A percentile compares a stretch with the other conserved stretches of the same genome.
Conservation (phyloP, 2,888 invertebrate species). For the Himalopsyche japonica region DNA sequence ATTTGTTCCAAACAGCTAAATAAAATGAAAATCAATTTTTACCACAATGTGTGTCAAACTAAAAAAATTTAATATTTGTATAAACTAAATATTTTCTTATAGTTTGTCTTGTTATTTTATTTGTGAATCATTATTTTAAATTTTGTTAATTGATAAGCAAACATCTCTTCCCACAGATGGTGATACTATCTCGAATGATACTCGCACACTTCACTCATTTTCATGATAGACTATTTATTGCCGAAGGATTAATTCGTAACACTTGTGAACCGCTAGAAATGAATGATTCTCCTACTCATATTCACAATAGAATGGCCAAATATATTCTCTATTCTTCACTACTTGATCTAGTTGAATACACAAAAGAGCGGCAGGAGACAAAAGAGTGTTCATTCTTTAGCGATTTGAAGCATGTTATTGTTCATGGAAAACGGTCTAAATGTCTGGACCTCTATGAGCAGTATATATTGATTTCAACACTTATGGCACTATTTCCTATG, state of each 20-base stretch:
- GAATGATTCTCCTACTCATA: slow-evolving; percentile 9
- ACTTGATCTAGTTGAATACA: slow-evolving; percentile 10
- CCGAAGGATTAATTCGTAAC: slow-evolving; percentile 7
- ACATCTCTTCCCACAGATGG: slow-evolving; percentile 10
- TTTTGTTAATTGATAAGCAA: not conserved
- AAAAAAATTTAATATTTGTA: not conserved
- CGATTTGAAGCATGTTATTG: slow-evolving; percentile 10
- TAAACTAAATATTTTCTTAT: not conserved
- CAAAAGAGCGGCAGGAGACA: not conserved
- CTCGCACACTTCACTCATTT: slow-evolving; percentile 14
- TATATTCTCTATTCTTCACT: slow-evolving; percentile 12
- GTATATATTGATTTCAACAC: slow-evolving; percentile 20
- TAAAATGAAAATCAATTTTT: too few relatives aligned
- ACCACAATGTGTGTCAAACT: too few relatives aligned
- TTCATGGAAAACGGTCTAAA: not conserved
- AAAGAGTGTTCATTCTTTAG: not conserved
- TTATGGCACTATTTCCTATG: slow-evolving; percentile 11
- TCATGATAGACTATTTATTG: slow-evolving; percentile 21
- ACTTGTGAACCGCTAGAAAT: slow-evolving; percentile 25
- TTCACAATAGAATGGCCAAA: slow-evolving; percentile 10
- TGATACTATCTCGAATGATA: slow-evolving; percentile 8
- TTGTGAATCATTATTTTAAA: too few relatives aligned
- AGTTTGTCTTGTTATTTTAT: too few relatives aligned
- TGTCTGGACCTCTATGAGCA: slow-evolving; percentile 13
- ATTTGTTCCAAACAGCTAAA: too few relatives aligned